A percentile compares a stretch with the other conserved stretches of the same genome.
These are phyloP conservation scores for Dromococcyx pavoninus DNA, from an alignment of 2,797 vertebrate species.

Conservation along the genomic window DNA sequence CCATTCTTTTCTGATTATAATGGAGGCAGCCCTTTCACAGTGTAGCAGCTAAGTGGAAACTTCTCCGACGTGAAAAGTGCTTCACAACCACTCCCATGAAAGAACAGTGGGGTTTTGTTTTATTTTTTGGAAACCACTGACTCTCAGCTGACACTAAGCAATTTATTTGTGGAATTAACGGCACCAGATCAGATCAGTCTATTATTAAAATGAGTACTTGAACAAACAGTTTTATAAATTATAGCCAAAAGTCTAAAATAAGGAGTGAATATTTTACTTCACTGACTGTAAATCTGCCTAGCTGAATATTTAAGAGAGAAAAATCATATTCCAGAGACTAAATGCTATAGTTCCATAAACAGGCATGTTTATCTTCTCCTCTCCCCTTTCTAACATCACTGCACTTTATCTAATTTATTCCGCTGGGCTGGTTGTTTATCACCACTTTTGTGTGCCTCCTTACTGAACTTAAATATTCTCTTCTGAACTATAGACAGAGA, in stretches of 20 bases:
- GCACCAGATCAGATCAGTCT: background rate
- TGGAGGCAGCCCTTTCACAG: background rate
- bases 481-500: background rate
- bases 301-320: background rate
- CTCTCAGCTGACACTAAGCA: background rate
- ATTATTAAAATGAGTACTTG: background rate
- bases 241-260: background rate
- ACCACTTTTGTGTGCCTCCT: background rate
- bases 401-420: background rate
- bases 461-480: background rate
- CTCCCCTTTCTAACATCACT: background rate
- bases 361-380: background rate
- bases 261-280: background rate
- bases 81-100: background rate
- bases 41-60: background rate
- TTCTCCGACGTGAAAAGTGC: background rate
- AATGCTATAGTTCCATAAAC: background rate
- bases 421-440: background rate
- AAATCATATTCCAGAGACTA: background rate
- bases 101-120: background rate
- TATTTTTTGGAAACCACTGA: background rate
- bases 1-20: background rate
- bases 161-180: background rate
- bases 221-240: background rate
- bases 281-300: background rate